Evolutionary conservation across 1,140 invertebrate species (phyloP), one percentile per base, ranked within the genome.

Genomic region (Ptiloglossa arizonensis): DNA sequence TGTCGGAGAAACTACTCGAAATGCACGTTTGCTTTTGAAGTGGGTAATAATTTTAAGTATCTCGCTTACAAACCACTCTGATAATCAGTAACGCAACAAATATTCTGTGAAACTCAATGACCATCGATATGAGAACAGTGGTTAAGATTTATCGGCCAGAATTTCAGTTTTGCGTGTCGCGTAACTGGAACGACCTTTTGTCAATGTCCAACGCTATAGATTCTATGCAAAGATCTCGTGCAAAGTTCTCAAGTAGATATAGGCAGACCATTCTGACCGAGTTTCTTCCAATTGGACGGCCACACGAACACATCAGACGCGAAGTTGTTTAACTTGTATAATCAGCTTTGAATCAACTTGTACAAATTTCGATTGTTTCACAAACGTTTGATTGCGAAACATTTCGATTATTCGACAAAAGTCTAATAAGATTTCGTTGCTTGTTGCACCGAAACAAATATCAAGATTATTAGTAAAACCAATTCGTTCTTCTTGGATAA

Each of bases 161-260:
- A 76, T 76, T 76, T 76, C 66, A 69, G 64, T 69, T 76, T 76
- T 24, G 44, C 73, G 24, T 76, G 66, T 27, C 64, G n/a, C 54
- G 41, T 32, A 76, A 76, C 66, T 76, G 54, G 73, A 69, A 60
- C 66, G 69, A 19, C 52, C 32, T 76, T 76, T 69, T 76, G 50
- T 76, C 73, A 69, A 76, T 76, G 66, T 69, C 64, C 48, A 29
- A 27, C 27, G 13, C 13, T 15, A 15, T 22, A 22, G 54, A 38
- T 69, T 68, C 11, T 22, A 32, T 66, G 52, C 38, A 29, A 46
- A 32, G 38, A 66, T 32, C 32, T 56, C 29, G 27, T 67, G 63
- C 29, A 44, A 68, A 56, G 52, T 41, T 54, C 27, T 15, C 3
- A 32, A 32, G 24, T 6, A 15, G 13, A 0, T 19, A 35, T 24